These are phyloP conservation scores for Prorops nasuta DNA, from an alignment of 1,140 invertebrate genomes.

Conservation along the genomic window DNA sequence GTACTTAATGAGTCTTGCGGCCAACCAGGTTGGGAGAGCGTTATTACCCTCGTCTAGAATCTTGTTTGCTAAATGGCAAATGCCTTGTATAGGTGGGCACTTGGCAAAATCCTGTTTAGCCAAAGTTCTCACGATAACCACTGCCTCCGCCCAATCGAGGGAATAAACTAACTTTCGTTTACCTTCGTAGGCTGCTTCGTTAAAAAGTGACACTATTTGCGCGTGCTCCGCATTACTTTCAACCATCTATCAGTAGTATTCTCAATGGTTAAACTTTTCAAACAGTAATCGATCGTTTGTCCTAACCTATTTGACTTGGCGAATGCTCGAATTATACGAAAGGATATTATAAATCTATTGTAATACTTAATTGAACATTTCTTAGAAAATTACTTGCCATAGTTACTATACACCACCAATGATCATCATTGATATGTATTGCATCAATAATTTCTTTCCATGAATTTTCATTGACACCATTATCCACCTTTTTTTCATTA, in stretches of 20 bases:
- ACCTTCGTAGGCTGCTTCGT: constrained; percentile 24
- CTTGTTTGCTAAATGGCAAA: constrained; percentile 33
- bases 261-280: no score
- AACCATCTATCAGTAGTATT: no score
- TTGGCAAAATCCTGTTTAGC: constrained; percentile 25
- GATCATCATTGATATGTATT: constrained; percentile 37
- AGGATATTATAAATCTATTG: no score
- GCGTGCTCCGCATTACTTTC: constrained; percentile 28
- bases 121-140: constrained; percentile 21
- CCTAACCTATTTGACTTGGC: no score
- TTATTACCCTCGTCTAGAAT: constrained; percentile 22
- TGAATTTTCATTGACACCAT: constrained; percentile 12
- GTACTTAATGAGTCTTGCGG: constrained; percentile 39
- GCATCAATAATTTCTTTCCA: constrained; percentile 25
- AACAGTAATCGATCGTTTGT: no score
- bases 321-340: no score
- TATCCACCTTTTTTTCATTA: background rate
- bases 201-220: constrained; percentile 29
- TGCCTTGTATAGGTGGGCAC: constrained; percentile 22
- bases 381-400: no score
- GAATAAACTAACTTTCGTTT: constrained; percentile 27
- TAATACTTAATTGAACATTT: no score
- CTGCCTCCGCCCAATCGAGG: constrained; percentile 15
- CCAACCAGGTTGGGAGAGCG: constrained; percentile 28
- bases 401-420: constrained; percentile 39